Percentiles rank a stretch among this genome's conserved stretches.
Evolutionary conservation across 2,113 vertebrate species (phyloP).

Genomic region (Poeciliopsis prolifica): DNA sequence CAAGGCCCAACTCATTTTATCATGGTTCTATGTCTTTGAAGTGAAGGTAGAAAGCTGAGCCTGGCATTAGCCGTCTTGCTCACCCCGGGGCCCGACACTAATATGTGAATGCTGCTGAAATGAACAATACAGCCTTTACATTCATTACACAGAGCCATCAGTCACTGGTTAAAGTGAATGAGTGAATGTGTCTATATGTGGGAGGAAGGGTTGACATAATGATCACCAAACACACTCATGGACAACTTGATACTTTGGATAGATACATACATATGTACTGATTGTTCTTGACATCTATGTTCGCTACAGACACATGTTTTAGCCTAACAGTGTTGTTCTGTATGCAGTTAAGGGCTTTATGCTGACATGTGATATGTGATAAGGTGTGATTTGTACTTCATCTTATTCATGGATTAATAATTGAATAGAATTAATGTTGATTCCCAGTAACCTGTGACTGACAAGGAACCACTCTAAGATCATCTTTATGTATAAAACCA

Average conservation of each 20-base stretch:
- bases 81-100: conserved; percentile 61
- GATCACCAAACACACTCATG: conserved; percentile 38
- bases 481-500: too few relatives aligned
- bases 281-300: conserved; percentile 25
- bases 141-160: conserved; percentile 69
- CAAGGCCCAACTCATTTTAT: conserved; percentile 10
- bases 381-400: too few relatives aligned
- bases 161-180: conserved; percentile 51
- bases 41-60: conserved; percentile 64
- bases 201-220: conserved; percentile 10
- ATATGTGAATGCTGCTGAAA: conserved; percentile 59
- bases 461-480: too few relatives aligned
- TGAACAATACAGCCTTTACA: conserved; percentile 70
- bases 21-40: conserved; percentile 58
- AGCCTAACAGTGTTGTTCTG: too few relatives aligned
- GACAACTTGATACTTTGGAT: conserved; percentile 50
- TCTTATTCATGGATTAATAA: too few relatives aligned
- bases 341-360: too few relatives aligned
- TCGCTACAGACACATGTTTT: too few relatives aligned
- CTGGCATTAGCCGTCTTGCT: conserved; percentile 44
- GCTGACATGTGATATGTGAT: too few relatives aligned
- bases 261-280: conserved; percentile 30
- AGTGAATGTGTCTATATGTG: conserved; percentile 33
- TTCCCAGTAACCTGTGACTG: too few relatives aligned
- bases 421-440: too few relatives aligned